A percentile compares a stretch with the other conserved stretches of the same genome.
Conservation (phyloP, 37 sponge, comb jelly and placozoan genomes). For the Theonella swinhoei region DNA sequence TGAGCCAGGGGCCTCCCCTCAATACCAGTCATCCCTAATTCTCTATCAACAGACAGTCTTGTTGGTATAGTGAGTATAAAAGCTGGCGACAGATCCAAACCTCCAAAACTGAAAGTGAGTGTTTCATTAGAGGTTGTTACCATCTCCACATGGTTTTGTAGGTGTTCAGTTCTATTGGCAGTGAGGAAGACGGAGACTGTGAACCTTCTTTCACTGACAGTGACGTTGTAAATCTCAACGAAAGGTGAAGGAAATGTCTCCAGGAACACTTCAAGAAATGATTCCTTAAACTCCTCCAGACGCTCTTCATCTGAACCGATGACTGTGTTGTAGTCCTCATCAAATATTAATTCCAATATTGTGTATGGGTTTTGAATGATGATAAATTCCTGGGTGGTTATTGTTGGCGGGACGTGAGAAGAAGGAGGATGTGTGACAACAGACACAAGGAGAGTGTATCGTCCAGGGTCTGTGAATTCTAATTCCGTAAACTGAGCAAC, state of each 20-base stretch:
- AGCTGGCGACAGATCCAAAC: background rate
- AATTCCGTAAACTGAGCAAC: slow-evolving; percentile 55
- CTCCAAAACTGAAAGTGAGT: slow-evolving; percentile 36
- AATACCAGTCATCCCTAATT: background rate
- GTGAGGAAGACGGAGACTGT: slow-evolving; percentile 36
- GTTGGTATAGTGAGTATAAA: slow-evolving; percentile 46
- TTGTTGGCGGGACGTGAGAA: background rate
- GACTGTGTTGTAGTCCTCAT: slow-evolving; percentile 24
- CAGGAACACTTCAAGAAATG: background rate
- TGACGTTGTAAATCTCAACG: slow-evolving; percentile 26
- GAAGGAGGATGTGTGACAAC: slow-evolving; percentile 41
- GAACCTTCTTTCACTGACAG: slow-evolving; percentile 39
- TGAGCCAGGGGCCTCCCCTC: slow-evolving; percentile 11
- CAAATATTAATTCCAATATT: slow-evolving; percentile 26
- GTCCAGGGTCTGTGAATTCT: slow-evolving; percentile 1
- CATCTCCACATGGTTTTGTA: background rate
- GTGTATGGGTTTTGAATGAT: slow-evolving; percentile 12
- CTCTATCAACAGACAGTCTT: background rate
- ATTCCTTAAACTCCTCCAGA: slow-evolving; percentile 20
- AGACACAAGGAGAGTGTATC: slow-evolving; percentile 21
- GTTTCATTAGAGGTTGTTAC: background rate
- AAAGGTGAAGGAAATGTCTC: background rate
- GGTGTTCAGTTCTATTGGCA: background rate
- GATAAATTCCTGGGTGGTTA: background rate
- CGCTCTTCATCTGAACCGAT: background rate